Conservation (phyloP, 2,797 vertebrate genomes). For the Pangasius larnaudii region DNA sequence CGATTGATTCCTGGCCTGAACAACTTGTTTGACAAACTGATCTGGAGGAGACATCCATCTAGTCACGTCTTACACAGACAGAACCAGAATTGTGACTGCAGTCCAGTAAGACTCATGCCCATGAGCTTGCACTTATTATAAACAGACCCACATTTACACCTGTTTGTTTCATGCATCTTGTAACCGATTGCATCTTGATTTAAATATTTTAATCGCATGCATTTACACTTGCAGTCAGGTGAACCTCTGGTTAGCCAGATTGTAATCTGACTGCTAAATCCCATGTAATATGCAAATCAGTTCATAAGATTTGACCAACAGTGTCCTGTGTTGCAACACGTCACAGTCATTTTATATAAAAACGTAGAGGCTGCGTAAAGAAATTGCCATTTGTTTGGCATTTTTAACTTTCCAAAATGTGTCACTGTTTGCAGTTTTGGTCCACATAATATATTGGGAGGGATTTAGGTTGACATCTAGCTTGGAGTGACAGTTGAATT, state of each 20-base stretch:
- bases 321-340: background rate
- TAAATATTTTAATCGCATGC: background rate
- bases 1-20: conserved; percentile 97
- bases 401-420: background rate
- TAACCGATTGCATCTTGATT: background rate
- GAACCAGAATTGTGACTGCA: conserved; percentile 98
- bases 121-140: background rate
- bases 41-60: conserved; percentile 93
- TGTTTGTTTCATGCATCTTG: background rate
- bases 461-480: no score
- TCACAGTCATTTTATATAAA: background rate
- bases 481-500: background rate
- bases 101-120: conserved; percentile 82
- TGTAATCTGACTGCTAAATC: background rate
- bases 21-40: conserved; percentile 97
- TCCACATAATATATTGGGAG: background rate
- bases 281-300: no score
- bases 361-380: background rate
- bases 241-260: background rate
- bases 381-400: background rate
- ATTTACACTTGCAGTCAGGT: background rate
- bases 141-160: background rate
- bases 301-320: background rate
- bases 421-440: background rate
- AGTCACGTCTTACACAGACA: conserved; percentile 92